Conservation (phyloP, 2,888 invertebrate genomes). For the Leptinotarsa peninsularis region DNA sequence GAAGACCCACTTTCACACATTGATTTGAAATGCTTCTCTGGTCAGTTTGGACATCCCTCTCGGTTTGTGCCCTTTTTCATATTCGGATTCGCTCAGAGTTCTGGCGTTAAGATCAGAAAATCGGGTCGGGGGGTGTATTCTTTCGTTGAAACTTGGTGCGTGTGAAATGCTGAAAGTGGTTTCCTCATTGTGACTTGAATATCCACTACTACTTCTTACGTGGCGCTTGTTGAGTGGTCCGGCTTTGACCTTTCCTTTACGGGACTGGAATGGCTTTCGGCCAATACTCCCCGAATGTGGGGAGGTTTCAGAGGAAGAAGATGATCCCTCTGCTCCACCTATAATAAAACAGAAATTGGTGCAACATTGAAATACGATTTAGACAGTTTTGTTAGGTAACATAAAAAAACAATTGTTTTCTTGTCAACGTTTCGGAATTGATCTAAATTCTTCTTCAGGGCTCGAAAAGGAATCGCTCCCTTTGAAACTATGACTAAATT, state of each 20-base stretch:
- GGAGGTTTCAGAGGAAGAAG: slow-evolving; percentile 83
- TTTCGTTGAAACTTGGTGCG: slow-evolving; percentile 84
- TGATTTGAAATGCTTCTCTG: slow-evolving; percentile 83
- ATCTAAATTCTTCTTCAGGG: too few relatives aligned
- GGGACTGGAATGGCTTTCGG: slow-evolving; percentile 75
- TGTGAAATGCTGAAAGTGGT: slow-evolving; percentile 87
- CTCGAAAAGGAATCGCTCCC: too few relatives aligned
- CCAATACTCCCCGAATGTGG: slow-evolving; percentile 72
- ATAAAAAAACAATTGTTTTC: too few relatives aligned
- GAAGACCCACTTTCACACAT: slow-evolving; percentile 66
- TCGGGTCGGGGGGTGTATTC: slow-evolving; percentile 87
- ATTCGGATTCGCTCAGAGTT: slow-evolving; percentile 66
- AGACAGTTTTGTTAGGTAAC: too few relatives aligned
- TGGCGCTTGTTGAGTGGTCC: slow-evolving; percentile 75
- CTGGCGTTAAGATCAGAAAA: slow-evolving; percentile 78
- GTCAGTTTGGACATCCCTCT: slow-evolving; percentile 65
- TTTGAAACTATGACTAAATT: too few relatives aligned
- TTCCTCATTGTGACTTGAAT: slow-evolving; percentile 87
- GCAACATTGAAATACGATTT: too few relatives aligned
- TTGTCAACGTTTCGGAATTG: too few relatives aligned
- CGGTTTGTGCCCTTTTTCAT: slow-evolving; percentile 66
- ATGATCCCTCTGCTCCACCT: slow-evolving; percentile 81
- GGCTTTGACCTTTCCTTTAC: slow-evolving; percentile 75
- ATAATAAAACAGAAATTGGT: slow-evolving; percentile 11
- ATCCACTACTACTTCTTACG: slow-evolving; percentile 83